Evolutionary conservation across 2,888 invertebrate species (phyloP).

Genomic region (Epistrophe grossulariae): DNA sequence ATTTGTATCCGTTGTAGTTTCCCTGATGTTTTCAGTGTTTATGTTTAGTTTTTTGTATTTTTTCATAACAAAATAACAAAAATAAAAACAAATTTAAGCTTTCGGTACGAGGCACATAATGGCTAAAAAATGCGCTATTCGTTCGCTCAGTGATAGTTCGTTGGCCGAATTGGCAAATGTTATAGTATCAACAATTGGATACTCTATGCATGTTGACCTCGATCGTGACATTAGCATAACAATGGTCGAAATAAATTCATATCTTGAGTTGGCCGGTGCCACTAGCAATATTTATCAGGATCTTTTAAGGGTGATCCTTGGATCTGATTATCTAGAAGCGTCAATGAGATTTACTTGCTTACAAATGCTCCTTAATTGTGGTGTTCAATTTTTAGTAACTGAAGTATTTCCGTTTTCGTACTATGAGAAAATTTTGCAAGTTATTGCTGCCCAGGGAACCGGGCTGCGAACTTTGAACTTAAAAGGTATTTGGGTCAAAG

Average conservation of each 20-base stretch:
- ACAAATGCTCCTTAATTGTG: conserved; percentile 87
- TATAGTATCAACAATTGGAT: conserved; percentile 86
- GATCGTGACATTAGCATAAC: conserved; percentile 86
- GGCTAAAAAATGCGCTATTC: conserved; percentile 88
- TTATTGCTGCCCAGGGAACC: conserved; percentile 87
- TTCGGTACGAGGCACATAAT: conserved; percentile 80
- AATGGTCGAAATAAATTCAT: conserved; percentile 86
- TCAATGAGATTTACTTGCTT: conserved; percentile 88
- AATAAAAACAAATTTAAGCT: conserved; percentile 1
- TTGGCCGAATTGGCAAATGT: conserved; percentile 87
- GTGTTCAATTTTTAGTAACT: conserved; percentile 87
- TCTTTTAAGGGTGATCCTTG: conserved; percentile 87
- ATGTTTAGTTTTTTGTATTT: conserved; percentile 35
- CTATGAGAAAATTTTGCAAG: conserved; percentile 88
- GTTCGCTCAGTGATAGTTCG: conserved; percentile 86
- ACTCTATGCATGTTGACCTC: conserved; percentile 85
- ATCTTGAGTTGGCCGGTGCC: conserved; percentile 86
- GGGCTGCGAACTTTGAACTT: conserved; percentile 88
- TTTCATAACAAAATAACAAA: conserved; percentile 24
- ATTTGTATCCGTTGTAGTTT: background rate
- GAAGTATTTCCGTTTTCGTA: conserved; percentile 90
- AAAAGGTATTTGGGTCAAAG: conserved; percentile 90
- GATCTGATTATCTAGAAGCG: conserved; percentile 88
- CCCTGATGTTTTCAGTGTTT: conserved; percentile 35
- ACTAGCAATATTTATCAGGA: conserved; percentile 89